Base-by-base conservation (phyloP, 2,888 invertebrate genomes). In the Polietes domitor region DNA sequence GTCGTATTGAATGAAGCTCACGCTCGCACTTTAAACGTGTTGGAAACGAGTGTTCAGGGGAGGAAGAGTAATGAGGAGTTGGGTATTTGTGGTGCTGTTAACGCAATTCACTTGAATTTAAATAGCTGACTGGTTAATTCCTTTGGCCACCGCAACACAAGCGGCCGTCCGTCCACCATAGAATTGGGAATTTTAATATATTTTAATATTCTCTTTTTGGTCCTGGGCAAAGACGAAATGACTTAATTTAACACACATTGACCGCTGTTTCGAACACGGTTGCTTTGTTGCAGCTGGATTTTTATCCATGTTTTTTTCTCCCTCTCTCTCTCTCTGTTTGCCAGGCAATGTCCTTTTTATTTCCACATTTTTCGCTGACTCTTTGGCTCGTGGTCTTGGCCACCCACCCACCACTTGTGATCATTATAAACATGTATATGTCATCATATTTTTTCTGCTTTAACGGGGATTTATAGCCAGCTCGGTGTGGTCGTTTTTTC, bases 131-230 rank as follows among this genome's bases (percentile, higher is more conserved):
- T 73, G 65, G 55, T 73, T 75, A 80, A 80, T 71, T 43, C 72
- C 32, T 68, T 72, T 65, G 77, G 77, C 55, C 80, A 68, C 41
- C 26, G 4, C 5, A 15, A 68, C 37, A 7, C 10, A 37, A 17
- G 19, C 19, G 10, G 26, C 43, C 50, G 26, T 24, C 26, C 73
- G 43, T 28, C 43, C 32, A 72, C 72, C 71, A 53, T n/a, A 43
- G 21, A 43, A 43, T 41, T 72, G 65, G 55, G 65, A 55, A 72
- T 76, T 68, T 65, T 32, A 76, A 72, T 76, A 81, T 77, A 72
- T 76, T 68, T 65, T 32, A 76, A 72, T 76, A 81, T 77, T 81
- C 81, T 58, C 65, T 77, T 68, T 81, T 72, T 73, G 47, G 0
- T 19, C 32, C 26, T 12, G 10, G 1, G 12, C n/a, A 15, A 3